Conservation (phyloP, 2,888 invertebrate genomes). For the Pachycephus smyrnensis region DNA sequence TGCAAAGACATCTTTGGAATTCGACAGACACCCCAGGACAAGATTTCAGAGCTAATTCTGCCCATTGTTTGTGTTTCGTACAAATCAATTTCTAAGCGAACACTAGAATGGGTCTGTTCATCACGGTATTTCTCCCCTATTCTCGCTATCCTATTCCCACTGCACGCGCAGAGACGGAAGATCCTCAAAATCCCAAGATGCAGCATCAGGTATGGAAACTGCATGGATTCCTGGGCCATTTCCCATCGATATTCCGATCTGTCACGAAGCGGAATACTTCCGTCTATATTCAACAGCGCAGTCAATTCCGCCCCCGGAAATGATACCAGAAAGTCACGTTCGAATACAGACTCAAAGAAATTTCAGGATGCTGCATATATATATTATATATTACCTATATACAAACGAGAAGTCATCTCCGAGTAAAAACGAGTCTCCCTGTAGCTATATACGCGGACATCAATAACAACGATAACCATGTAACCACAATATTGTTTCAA, state of each 20-base stretch:
- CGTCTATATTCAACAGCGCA: neutral
- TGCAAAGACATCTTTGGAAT: neutral
- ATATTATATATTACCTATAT: neutral
- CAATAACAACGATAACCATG: neutral
- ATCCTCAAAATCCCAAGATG: neutral
- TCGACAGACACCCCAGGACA: neutral
- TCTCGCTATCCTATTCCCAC: neutral
- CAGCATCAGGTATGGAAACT: neutral
- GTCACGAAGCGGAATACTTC: neutral
- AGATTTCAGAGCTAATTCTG: neutral
- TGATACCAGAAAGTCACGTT: neutral
- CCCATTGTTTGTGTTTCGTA: neutral
- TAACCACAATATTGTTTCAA: neutral
- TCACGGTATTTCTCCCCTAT: neutral
- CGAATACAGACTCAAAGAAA: neutral
- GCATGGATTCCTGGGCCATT: neutral
- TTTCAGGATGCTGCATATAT: neutral
- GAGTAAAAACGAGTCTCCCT: neutral
- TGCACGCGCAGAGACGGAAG: neutral
- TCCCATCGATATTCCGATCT: neutral
- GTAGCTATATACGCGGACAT: neutral
- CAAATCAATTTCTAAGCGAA: neutral
- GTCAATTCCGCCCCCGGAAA: neutral
- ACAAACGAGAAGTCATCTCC: neutral
- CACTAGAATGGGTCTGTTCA: neutral